Evolutionary conservation across 2,797 vertebrate genomes (phyloP), one percentile per base, ranked within the genome.

Genomic region (Triplophysa bombifrons): DNA sequence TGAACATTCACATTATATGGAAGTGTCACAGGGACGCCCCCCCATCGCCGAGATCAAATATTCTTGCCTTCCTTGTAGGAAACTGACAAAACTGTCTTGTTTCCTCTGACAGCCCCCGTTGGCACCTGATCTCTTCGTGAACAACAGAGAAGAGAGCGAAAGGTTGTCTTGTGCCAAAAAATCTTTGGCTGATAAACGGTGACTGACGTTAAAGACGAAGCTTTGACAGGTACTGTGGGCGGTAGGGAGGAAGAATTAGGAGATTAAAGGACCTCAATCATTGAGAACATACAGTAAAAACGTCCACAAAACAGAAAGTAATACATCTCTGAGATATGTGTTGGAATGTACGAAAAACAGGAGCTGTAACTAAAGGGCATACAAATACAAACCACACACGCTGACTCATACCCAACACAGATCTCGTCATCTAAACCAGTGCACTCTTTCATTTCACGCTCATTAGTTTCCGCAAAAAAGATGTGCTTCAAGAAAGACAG

Each of bases 51-150:
- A 65, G 89, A 91, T 92, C 89, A 90, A 89, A 86, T 69, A 17
- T 81, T 78, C 8, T 13, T 51, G 19, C 55, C 34, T 53, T 38
- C 74, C 69, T 76, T 80, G 85, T 30, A 27, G 51, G 20, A 64
- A 76, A 65, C 69, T 83, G 84, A 82, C 78, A 86, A 60, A 55
- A 82, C 83, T 86, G 88, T 87, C 87, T 89, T 88, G 89, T 86
- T 90, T 68, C 80, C 88, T 91, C 88, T 87, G 87, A 90, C 88
- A 82, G 83, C 76, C 84, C 85, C 68, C 81, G 71, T 72, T 82
- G 87, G 78, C 88, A 87, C 78, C 85, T 89, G 46, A 86, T 85
- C 88, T 90, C 86, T 85, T 73, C n/a, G 81, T 58, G 75, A 60
- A 73, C 85, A 69, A 83, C 85, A 84, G 89, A 85, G 80, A 86